Evolutionary conservation across 2,888 invertebrate species (phyloP).

Genomic region (Halocaridina rubra): DNA sequence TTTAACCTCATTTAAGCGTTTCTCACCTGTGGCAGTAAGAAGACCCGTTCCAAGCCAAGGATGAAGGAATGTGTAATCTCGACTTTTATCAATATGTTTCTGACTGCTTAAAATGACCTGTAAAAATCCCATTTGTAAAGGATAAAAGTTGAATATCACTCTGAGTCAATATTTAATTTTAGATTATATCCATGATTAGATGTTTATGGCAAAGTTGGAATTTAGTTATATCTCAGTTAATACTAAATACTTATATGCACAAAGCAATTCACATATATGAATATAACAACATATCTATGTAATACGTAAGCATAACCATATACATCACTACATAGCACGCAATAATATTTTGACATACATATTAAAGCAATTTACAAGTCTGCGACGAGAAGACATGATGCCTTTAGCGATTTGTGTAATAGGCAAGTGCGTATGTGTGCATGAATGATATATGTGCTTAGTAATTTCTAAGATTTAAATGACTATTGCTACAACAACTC

Average conservation of each 20-base stretch:
- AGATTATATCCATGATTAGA: neutral
- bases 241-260: neutral
- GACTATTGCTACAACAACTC: neutral
- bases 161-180: neutral
- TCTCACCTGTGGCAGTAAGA: slow-evolving; percentile 68
- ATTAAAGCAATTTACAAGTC: too few relatives aligned
- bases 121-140: neutral
- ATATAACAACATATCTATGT: neutral
- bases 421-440: neutral
- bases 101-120: slow-evolving; percentile 52
- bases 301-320: too few relatives aligned
- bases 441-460: neutral
- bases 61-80: slow-evolving; percentile 73
- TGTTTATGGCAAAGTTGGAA: neutral
- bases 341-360: too few relatives aligned
- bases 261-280: neutral
- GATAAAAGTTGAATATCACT: neutral
- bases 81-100: slow-evolving; percentile 68
- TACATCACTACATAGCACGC: too few relatives aligned
- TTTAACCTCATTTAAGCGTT: too few relatives aligned
- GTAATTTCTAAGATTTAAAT: neutral
- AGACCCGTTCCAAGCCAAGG: slow-evolving; percentile 75
- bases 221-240: neutral
- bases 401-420: too few relatives aligned
- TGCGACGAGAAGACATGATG: too few relatives aligned